These are phyloP conservation scores for Galagoides demidoff DNA, from an alignment of 2,797 vertebrate species.

Conservation along the genomic window DNA sequence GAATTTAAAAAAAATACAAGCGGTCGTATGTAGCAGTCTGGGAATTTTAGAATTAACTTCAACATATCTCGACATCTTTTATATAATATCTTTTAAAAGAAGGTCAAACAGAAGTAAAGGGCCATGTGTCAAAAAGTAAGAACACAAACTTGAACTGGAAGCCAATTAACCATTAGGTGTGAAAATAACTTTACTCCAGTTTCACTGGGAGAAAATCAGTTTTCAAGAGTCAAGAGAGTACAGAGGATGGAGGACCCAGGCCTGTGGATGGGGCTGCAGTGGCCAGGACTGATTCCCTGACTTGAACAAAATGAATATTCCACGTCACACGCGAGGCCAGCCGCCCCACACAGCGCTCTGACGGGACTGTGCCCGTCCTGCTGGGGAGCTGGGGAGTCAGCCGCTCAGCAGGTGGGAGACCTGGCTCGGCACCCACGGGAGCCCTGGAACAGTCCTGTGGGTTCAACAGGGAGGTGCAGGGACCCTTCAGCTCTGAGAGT, in stretches of 20 bases:
- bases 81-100: not conserved
- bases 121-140: not conserved
- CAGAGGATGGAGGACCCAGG: rapidly evolving
- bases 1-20: not conserved
- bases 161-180: not conserved
- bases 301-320: not conserved
- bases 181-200: not conserved
- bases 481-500: too few relatives aligned
- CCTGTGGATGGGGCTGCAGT: rapidly evolving
- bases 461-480: too few relatives aligned
- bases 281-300: rapidly evolving
- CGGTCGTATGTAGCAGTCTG: not conserved
- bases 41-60: not conserved
- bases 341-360: not conserved
- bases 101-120: not conserved
- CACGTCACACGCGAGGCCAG: rapidly evolving
- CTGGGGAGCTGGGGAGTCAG: too few relatives aligned
- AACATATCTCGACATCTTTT: not conserved
- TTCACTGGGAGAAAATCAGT: not conserved
- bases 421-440: too few relatives aligned
- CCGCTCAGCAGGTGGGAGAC: too few relatives aligned
- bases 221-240: not conserved
- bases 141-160: not conserved
- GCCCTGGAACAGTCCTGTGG: too few relatives aligned
- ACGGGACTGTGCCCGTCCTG: not conserved